Conservation (phyloP, 2,888 invertebrate species). For the Pachliopta kotzebuea region DNA sequence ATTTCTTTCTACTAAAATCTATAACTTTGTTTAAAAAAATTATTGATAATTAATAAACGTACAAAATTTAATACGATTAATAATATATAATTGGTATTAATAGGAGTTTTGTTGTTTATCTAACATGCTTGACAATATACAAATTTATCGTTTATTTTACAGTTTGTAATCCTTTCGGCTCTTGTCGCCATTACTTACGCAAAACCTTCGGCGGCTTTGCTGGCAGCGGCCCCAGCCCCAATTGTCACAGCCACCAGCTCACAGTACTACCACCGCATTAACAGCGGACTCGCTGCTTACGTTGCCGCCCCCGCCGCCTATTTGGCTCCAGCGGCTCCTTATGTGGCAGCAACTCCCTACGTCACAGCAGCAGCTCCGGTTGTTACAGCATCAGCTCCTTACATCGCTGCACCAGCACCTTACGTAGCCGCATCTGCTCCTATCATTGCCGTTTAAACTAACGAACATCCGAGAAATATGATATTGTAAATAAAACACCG, state of each 20-base stretch:
- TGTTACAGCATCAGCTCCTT: conserved; percentile 48
- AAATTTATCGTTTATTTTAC: conserved; percentile 27
- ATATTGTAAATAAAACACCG: conserved; percentile 33
- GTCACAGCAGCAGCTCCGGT: conserved; percentile 49
- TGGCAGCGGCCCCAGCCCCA: conserved; percentile 67
- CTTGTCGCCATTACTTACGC: conserved; percentile 52
- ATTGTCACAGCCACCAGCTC: conserved; percentile 84
- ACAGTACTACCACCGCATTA: conserved; percentile 84
- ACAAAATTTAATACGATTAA: no score
- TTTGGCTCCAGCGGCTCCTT: conserved; percentile 49
- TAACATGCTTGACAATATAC: neutral
- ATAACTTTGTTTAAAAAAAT: no score
- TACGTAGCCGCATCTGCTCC: conserved; percentile 40
- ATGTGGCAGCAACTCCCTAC: conserved; percentile 46
- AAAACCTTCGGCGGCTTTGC: conserved; percentile 57
- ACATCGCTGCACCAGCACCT: conserved; percentile 45
- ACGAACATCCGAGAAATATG: conserved; percentile 29
- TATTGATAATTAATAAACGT: no score
- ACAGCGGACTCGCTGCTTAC: conserved; percentile 75
- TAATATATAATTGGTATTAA: no score
- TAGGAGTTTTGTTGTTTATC: no score
- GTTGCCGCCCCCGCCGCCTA: conserved; percentile 66
- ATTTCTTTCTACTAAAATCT: no score
- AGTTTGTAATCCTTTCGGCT: conserved; percentile 62
- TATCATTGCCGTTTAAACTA: conserved; percentile 33